These are phyloP conservation scores for Bugula neritina DNA, from an alignment of 2,888 invertebrate species.

Conservation along the genomic window DNA sequence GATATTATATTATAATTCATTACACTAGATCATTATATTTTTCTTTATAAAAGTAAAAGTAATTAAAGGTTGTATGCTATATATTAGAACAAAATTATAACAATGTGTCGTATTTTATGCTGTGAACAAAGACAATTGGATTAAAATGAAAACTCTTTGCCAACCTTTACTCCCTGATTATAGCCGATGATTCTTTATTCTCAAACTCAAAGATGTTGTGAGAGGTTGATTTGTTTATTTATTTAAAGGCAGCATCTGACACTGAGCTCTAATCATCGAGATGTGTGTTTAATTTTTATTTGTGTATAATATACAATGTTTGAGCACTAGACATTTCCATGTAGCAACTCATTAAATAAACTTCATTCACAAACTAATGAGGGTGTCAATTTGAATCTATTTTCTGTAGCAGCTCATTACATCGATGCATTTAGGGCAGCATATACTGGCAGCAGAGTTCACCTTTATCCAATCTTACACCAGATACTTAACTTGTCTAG, in stretches of 20 bases:
- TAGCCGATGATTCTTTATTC: too few relatives aligned
- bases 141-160: too few relatives aligned
- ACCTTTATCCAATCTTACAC: not conserved
- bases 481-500: not conserved
- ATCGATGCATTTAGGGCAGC: not conserved
- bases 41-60: too few relatives aligned
- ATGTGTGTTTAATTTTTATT: not conserved
- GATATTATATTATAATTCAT: too few relatives aligned
- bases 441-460: not conserved
- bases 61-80: too few relatives aligned
- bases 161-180: too few relatives aligned
- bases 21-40: too few relatives aligned
- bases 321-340: not conserved
- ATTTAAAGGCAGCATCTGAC: not conserved
- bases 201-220: not conserved
- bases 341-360: not conserved
- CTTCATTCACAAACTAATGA: constrained; percentile 16
- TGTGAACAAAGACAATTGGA: too few relatives aligned
- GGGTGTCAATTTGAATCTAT: constrained; percentile 23
- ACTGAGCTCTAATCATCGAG: not conserved
- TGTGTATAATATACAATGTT: not conserved
- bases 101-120: too few relatives aligned
- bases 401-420: not conserved
- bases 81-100: too few relatives aligned
- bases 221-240: not conserved